phyloP scores from a whole-genome alignment of 2,797 vertebrate genomes.

The Threskiornis aethiopicus region DNA sequence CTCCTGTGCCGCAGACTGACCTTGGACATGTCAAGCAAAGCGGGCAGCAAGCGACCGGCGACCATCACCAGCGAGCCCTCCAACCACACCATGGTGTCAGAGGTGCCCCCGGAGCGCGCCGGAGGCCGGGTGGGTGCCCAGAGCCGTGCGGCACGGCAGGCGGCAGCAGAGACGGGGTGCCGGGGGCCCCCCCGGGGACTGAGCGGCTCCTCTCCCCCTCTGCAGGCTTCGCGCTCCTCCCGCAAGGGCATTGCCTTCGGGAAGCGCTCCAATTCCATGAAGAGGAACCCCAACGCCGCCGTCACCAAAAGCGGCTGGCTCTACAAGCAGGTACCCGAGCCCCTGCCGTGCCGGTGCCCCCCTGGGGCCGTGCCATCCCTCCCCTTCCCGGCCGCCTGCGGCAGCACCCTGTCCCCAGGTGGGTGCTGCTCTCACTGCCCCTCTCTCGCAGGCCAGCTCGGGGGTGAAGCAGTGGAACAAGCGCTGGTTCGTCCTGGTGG shows the following conservation, averaged over 20 bases:
- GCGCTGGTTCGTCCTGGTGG: conserved; percentile 93
- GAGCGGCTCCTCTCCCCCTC: background rate
- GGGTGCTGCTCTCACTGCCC: background rate
- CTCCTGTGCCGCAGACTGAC: conserved; percentile 62
- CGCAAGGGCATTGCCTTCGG: conserved; percentile 89
- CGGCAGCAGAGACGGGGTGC: accelerated
- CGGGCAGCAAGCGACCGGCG: conserved; percentile 72
- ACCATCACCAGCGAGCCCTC: conserved; percentile 73
- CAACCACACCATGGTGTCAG: conserved; percentile 87
- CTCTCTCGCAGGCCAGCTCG: conserved; percentile 85
- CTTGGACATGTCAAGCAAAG: conserved; percentile 89
- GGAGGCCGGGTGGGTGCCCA: conserved; percentile 79
- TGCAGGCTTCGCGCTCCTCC: conserved; percentile 79
- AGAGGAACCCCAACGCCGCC: conserved; percentile 87
- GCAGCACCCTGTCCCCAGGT: accelerated
- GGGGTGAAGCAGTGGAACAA: conserved; percentile 97
- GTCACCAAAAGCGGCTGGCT: conserved; percentile 91
- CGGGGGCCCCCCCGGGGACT: accelerated
- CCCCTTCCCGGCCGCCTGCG: accelerated
- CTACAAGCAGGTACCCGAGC: conserved; percentile 87
- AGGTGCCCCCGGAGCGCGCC: conserved; percentile 79
- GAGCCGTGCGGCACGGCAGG: accelerated
- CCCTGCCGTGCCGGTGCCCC: accelerated
- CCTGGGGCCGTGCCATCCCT: background rate
- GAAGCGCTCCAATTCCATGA: conserved; percentile 95